Percentiles rank a stretch among this genome's conserved stretches.
Evolutionary conservation across 2,113 vertebrate genomes (phyloP).

Genomic region (Porphyrio hochstetteri): DNA sequence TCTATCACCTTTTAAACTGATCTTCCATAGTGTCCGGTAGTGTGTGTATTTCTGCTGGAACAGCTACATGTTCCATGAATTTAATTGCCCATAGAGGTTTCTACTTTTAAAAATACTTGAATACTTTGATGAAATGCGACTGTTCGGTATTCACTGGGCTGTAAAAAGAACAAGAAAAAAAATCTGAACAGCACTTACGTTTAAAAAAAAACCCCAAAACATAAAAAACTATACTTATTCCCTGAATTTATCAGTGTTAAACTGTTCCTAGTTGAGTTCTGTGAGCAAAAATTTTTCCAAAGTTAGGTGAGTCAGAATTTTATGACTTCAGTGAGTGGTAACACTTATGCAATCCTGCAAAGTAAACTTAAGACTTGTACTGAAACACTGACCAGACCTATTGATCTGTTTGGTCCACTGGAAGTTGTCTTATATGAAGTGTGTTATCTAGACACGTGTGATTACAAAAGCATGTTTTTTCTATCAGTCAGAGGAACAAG

Average conservation of each 20-base stretch:
- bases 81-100: not conserved
- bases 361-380: not conserved
- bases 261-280: not conserved
- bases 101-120: not conserved
- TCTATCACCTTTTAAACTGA: not conserved
- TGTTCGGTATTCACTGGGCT: not conserved
- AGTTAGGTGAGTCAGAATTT: not conserved
- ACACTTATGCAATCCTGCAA: not conserved
- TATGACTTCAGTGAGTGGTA: not conserved
- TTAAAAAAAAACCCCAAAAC: not conserved
- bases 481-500: not conserved
- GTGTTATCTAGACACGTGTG: not conserved
- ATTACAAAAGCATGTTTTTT: not conserved
- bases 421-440: not conserved
- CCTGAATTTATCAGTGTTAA: not conserved
- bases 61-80: not conserved
- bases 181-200: not conserved
- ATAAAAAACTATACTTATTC: not conserved
- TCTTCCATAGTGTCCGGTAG: fast-evolving
- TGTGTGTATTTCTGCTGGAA: not conserved
- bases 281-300: not conserved
- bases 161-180: not conserved
- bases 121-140: not conserved
- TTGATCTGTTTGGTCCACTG: not conserved
- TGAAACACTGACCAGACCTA: not conserved